Conservation (phyloP, 2,797 vertebrate genomes). For the Xerus rutilus region DNA sequence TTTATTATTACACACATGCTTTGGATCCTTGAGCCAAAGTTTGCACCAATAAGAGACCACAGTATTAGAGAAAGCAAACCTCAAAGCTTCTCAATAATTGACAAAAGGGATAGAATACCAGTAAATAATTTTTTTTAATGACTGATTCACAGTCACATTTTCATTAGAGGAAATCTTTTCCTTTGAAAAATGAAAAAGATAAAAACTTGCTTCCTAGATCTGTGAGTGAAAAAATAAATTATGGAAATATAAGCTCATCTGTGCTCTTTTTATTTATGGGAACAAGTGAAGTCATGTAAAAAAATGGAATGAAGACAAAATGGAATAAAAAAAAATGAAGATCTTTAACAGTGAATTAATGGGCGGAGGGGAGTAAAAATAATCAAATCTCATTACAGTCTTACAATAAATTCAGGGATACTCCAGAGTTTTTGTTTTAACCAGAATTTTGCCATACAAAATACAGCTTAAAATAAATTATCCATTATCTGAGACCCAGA, state of each 20-base stretch:
- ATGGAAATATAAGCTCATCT: background rate
- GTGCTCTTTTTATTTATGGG: background rate
- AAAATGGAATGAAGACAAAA: background rate
- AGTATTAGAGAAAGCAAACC: background rate
- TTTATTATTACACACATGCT: background rate
- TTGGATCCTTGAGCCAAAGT: background rate
- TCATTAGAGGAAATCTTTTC: conserved; percentile 10
- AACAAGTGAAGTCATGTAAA: background rate
- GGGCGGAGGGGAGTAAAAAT: background rate
- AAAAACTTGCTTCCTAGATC: background rate
- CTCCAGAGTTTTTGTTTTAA: background rate
- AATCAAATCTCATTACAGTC: background rate
- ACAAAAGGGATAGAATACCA: background rate
- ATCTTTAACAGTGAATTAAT: background rate
- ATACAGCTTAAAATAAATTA: conserved; percentile 7
- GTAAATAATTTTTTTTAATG: background rate
- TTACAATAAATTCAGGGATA: background rate
- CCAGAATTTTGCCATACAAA: background rate
- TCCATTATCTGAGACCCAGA: background rate
- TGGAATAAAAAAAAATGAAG: background rate
- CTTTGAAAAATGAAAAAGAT: conserved; percentile 22
- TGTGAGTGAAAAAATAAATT: conserved; percentile 24
- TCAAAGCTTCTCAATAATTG: background rate
- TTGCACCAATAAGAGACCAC: background rate
- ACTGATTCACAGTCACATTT: conserved; percentile 45